phyloP scores from a whole-genome alignment of 2,113 vertebrate genomes.

The Bos javanicus region DNA sequence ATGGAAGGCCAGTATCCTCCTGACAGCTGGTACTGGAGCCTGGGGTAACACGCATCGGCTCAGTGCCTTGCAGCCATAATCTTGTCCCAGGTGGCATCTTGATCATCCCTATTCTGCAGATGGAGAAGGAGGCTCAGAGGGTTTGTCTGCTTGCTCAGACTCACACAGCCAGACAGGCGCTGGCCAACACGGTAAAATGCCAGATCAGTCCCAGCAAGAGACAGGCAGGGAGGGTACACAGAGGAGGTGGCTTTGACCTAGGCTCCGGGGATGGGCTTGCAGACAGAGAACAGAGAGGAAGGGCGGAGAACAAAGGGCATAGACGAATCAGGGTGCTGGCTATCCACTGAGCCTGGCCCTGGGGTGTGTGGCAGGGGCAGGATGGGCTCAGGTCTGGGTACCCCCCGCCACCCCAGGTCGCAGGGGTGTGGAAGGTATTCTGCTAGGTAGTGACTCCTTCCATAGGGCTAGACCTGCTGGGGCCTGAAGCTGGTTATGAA shows the following conservation, averaged over 20 bases:
- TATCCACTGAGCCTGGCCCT: background rate
- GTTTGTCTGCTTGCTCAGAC: background rate
- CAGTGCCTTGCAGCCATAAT: fast-evolving
- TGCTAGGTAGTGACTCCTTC: background rate
- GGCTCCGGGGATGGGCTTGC: background rate
- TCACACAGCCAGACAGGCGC: background rate
- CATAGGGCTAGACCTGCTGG: background rate
- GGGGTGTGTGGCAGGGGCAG: background rate
- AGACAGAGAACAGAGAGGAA: background rate
- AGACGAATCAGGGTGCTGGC: background rate
- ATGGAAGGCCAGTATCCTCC: background rate
- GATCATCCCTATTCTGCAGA: background rate
- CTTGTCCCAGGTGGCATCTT: background rate
- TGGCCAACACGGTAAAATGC: fast-evolving
- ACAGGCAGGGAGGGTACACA: background rate
- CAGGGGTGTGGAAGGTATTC: background rate
- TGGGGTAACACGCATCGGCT: fast-evolving
- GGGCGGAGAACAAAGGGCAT: background rate
- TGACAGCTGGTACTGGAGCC: too few species aligned
- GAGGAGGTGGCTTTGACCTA: background rate
- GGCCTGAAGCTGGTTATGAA: background rate
- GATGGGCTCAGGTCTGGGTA: background rate
- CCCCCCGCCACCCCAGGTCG: too few species aligned
- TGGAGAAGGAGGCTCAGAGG: background rate
- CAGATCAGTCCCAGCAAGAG: background rate